Evolutionary conservation across 1,140 invertebrate species (phyloP), one percentile per base, ranked within the genome.

Genomic region (Oncopodura yosiiana): DNA sequence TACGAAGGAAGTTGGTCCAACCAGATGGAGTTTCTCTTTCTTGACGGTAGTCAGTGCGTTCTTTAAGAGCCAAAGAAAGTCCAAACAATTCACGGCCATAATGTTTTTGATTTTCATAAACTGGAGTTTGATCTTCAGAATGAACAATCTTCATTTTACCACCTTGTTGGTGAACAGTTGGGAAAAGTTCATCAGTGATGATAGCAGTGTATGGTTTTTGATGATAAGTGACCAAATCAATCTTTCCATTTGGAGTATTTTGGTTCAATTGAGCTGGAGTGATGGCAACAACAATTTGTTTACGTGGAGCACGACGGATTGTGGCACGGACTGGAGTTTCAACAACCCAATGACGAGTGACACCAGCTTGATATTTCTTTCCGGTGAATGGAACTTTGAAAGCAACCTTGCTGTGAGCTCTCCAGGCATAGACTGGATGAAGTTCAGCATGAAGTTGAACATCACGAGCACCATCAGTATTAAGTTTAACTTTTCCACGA

Each of bases 161-260:
- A 38, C 54, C 62, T 37, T 61, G 23, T 19, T 12, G 49, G 21
- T 58, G 49, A 12, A 42, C 19, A 19, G 48, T 50, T 30, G 62
- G 62, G 46, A 55, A 64, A 49, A 56, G 49, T 19, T 60, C 62
- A 29, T 64, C 62, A 16, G 34, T 50, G 34, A 64, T 49, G 42
- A 64, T 56, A 32, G 56, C 56, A 18, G 59, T 58, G 56, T 61
- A 64, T 43, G 62, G 62, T 0, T 11, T 41, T 23, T 56, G 51
- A 53, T 64, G 62, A 49, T 56, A 61, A 46, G 56, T 59, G 21
- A 58, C 36, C 16, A 64, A 5, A 32, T 61, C 49, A 32, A 64
- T 53, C 9, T 45, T 49, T 41, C 58, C 52, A 37, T 24, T 14
- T 16, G 58, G 50, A 14, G 36, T 30, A 1, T 43, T 49, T 19